Base-by-base conservation (phyloP, 2,113 vertebrate species). In the Pterocles orientalis region DNA sequence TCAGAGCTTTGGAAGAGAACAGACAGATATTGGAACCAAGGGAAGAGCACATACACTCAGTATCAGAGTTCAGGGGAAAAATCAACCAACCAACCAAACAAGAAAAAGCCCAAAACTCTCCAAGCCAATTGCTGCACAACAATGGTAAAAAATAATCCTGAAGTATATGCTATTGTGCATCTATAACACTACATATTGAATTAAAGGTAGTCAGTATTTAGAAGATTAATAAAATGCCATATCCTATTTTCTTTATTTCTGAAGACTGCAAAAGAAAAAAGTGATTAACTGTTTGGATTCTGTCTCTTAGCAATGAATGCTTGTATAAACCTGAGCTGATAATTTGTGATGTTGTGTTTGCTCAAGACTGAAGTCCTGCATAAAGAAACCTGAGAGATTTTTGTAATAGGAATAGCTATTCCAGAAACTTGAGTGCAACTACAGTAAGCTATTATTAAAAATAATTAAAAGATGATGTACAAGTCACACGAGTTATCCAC, bases 101-200 rank as follows among this genome's bases (percentile, higher is more conserved):
- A 68, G 61, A 47, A 80, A 56, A 29, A 10, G 10, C 14, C 17
- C 54, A 34, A 83, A 78, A 61, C 7, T 24, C 12, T 62, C 18
- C 20, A 71, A 45, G 20, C 4, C 7, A 31, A 21, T 86, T 0
- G 0, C 12, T 60, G 17, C 13, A 50, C 17, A 69, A 26, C 8
- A 88, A 33, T 29, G 68, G 50, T 33, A 54, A 90, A 78, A 69
- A 60, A 41, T 7, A 1, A 21, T 60, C 6, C n/a, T 82, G 61
- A 92, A 82, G 62, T 70, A 54, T 7, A 6, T 34, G 29, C 78
- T 45, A 53, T 48, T 62, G 18, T 45, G 10, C 39, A 56, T 25
- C 68, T 51, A 23, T 71, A 66, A 85, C 5, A 50, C 5, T 43
- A 31, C 21, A 53, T 43, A 66, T 26, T 73, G 5, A 70, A 70